Conservation (phyloP, 2,888 invertebrate genomes). For the Nomada ferruginata region DNA sequence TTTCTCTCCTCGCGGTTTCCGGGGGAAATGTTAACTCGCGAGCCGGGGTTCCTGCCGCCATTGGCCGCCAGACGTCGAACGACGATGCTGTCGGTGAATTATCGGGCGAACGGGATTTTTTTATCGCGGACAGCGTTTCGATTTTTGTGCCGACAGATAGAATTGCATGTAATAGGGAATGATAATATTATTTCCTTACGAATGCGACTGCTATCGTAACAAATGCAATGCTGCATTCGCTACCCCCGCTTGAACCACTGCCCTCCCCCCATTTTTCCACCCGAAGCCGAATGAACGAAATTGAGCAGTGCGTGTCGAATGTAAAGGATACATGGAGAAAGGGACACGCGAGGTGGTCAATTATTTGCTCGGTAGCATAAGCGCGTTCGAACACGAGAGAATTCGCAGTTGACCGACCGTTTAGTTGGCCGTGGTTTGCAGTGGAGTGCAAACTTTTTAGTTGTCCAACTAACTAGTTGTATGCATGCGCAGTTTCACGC, state of each 20-base stretch:
- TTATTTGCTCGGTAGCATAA: slow-evolving; percentile 17
- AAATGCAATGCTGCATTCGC: no score
- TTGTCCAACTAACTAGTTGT: slow-evolving; percentile 43
- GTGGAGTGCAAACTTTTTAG: slow-evolving; percentile 52
- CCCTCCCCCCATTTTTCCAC: no score
- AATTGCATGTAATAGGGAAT: no score
- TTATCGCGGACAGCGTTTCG: background rate
- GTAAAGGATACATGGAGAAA: background rate
- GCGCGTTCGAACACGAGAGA: slow-evolving; percentile 22
- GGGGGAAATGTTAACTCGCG: slow-evolving; percentile 39
- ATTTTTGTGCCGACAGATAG: no score
- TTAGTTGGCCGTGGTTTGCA: slow-evolving; percentile 43
- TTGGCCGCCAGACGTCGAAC: background rate
- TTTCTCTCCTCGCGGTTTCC: slow-evolving; percentile 37
- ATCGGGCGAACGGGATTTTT: background rate
- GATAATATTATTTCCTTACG: background rate
- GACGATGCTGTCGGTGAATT: background rate
- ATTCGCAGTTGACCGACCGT: slow-evolving; percentile 44
- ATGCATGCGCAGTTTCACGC: slow-evolving; percentile 30
- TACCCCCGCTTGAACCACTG: no score
- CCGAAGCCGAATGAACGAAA: background rate
- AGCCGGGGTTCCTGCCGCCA: slow-evolving; percentile 4
- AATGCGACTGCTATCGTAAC: no score
- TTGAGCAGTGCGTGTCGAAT: background rate
- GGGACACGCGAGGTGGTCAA: slow-evolving; percentile 1